Percentiles rank a stretch among this genome's conserved stretches.
Conservation (phyloP, 2,888 invertebrate genomes). For the Melieria picta region DNA sequence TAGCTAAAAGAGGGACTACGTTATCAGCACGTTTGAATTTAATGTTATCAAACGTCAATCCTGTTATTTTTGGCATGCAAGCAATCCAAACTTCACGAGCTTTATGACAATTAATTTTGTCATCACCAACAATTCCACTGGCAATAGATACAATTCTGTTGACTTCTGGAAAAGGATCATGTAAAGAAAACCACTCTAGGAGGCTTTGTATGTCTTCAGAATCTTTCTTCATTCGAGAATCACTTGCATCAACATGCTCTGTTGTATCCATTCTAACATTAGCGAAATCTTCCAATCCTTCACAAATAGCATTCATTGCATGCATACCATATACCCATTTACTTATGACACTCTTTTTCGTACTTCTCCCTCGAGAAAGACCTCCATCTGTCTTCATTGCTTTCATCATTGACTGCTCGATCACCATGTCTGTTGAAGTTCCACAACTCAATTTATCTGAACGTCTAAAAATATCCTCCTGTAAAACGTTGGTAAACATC, state of each 20-base stretch:
- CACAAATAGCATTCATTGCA: constrained; percentile 48
- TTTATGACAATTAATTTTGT: constrained; percentile 43
- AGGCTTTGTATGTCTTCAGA: constrained; percentile 50
- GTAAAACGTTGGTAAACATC: no score
- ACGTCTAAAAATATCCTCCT: no score
- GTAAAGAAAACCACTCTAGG: constrained; percentile 52
- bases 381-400: no score
- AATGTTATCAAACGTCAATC: constrained; percentile 48
- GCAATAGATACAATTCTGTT: constrained; percentile 36
- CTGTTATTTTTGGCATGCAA: constrained; percentile 50
- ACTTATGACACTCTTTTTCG: constrained; percentile 58
- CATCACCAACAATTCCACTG: constrained; percentile 37
- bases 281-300: constrained; percentile 49
- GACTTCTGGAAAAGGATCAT: constrained; percentile 54
- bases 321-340: constrained; percentile 55
- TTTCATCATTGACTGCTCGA: no score
- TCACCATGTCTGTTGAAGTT: no score
- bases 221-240: constrained; percentile 56
- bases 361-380: no score
- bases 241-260: constrained; percentile 60
- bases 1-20: constrained; percentile 55
- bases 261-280: constrained; percentile 54
- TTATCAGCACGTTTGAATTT: constrained; percentile 56
- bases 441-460: no score
- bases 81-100: constrained; percentile 53